A percentile compares a stretch with the other conserved stretches of the same genome.
phyloP scores from a whole-genome alignment of 2,888 invertebrate species.

The Latrodectus elegans region DNA sequence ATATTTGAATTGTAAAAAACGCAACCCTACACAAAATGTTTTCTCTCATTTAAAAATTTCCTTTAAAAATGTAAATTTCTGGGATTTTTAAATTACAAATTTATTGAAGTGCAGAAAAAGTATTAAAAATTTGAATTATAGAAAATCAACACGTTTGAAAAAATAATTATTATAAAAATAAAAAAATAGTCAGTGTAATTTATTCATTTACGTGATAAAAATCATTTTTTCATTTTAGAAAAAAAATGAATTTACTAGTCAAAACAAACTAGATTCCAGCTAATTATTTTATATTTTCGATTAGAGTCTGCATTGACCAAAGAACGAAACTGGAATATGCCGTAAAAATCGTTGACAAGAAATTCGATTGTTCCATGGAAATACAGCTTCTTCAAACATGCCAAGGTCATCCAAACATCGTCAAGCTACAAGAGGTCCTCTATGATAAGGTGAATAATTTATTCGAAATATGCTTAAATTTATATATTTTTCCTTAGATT shows the following conservation, averaged over 20 bases:
- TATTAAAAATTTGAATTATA: too few relatives aligned
- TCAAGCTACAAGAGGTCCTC: slow-evolving; percentile 86
- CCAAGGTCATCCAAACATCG: slow-evolving; percentile 91
- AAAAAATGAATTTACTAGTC: not conserved
- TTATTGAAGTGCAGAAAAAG: too few relatives aligned
- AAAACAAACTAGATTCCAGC: not conserved
- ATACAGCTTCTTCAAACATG: slow-evolving; percentile 86
- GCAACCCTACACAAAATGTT: too few relatives aligned
- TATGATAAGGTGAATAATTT: slow-evolving; percentile 81
- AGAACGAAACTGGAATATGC: slow-evolving; percentile 86
- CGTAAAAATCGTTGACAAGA: slow-evolving; percentile 87
- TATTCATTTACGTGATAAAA: too few relatives aligned
- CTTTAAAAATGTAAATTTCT: too few relatives aligned
- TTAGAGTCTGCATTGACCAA: slow-evolving; percentile 81
- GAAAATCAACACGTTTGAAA: too few relatives aligned
- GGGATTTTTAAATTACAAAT: too few relatives aligned
- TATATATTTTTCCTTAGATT: too few relatives aligned
- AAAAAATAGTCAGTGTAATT: not conserved
- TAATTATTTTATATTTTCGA: not conserved
- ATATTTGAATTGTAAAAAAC: too few relatives aligned
- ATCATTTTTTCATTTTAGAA: not conserved
- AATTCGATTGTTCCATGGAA: slow-evolving; percentile 83
- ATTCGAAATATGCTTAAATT: slow-evolving; percentile 34
- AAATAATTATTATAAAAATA: too few relatives aligned
- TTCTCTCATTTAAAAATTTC: too few relatives aligned